These are phyloP conservation scores for Eospalax fontanierii DNA, from an alignment of 2,797 vertebrate genomes.

Conservation along the genomic window DNA sequence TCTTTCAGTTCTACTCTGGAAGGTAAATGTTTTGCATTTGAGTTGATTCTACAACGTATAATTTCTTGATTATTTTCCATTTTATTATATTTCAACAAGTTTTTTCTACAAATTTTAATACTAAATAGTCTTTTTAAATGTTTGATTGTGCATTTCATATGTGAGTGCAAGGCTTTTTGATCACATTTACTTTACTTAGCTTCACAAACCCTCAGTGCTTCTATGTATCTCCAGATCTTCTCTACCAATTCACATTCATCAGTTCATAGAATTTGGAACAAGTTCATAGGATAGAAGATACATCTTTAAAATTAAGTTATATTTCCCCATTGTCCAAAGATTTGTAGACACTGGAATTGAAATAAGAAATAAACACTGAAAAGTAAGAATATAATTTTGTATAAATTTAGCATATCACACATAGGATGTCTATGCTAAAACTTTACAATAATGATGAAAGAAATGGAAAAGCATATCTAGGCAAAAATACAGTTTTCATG, in stretches of 20 bases:
- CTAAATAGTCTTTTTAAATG: background rate
- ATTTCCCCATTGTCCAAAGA: background rate
- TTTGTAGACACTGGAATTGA: background rate
- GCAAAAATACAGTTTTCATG: background rate
- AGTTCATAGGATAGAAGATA: background rate
- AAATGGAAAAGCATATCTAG: background rate
- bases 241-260: background rate
- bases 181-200: background rate
- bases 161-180: background rate
- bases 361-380: background rate
- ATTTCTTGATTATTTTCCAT: background rate
- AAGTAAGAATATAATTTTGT: background rate
- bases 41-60: background rate
- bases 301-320: background rate
- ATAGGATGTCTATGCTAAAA: background rate
- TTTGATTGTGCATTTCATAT: background rate
- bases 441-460: background rate
- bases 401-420: background rate
- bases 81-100: background rate
- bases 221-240: background rate
- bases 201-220: background rate
- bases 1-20: background rate
- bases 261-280: background rate
- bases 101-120: background rate
- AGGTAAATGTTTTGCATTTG: background rate